Evolutionary conservation across 2,888 invertebrate genomes (phyloP), one percentile per base, ranked within the genome.

Genomic region (Cyrtodaria siliqua): DNA sequence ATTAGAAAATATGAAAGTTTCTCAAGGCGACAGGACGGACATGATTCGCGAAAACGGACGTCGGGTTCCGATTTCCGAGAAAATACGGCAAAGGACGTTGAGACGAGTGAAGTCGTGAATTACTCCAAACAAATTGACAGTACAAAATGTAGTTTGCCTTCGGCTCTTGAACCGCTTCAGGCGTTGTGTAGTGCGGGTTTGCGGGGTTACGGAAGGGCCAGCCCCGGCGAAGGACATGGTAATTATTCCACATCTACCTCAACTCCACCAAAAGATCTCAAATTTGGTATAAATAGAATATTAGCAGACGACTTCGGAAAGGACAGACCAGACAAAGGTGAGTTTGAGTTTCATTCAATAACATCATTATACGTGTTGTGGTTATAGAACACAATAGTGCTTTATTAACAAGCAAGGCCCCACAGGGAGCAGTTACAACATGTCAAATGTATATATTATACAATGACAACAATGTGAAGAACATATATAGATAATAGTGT

Each of bases 101-200:
- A 50, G 1, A 12, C 42, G 9, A 50, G 47, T 8, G 61, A 59
- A 38, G 68, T 53, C 20, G 26, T 78, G 8, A 68, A 78, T 49
- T 73, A 60, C 44, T 72, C 71, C 14, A 68, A 57, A 26, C 64
- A 75, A 42, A 20, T 47, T 9, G 60, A 66, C 9, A 26, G 57
- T 2, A 62, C 47, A 14, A 62, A 49, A 40, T 80, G 80, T 42
- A 77, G 70, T 9, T 52, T 77, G 14, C 80, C 82, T 3, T 88
- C 88, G 2, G 89, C 88, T 0, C 73, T 90, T 24, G 89, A 87
- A 6, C 88, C 87, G 3, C 73, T 90, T 6, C 85, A 88, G 62
- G 88, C 88, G 0, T 77, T 90, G 44, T 90, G 90, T 70, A 82
- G 86, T 38, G 77, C 84, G 0, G 87, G 83, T 20, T 78, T 82